Conservation (phyloP, 92 coral and sea anemone genomes). For the Porites rus region DNA sequence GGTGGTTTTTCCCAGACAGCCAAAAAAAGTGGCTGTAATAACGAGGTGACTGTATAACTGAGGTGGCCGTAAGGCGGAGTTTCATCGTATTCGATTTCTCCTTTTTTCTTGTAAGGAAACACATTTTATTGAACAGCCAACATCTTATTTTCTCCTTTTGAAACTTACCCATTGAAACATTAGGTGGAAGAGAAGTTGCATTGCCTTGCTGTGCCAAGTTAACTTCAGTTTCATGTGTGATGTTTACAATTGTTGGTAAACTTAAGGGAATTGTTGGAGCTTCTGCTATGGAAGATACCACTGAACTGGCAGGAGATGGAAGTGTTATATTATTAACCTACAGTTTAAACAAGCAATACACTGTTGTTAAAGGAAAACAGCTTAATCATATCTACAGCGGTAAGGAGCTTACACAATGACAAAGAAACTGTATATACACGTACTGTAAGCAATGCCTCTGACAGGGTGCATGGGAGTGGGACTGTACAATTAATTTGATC, state of each 20-base stretch:
- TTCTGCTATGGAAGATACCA: not conserved
- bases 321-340: not conserved
- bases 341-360: not conserved
- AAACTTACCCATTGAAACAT: not conserved
- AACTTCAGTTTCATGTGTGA: slow-evolving; percentile 45
- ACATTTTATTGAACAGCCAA: not conserved
- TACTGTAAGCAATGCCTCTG: too few relatives aligned
- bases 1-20: too few relatives aligned
- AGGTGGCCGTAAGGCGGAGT: too few relatives aligned
- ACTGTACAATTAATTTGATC: too few relatives aligned
- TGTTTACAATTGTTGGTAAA: slow-evolving; percentile 63
- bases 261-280: not conserved
- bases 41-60: too few relatives aligned
- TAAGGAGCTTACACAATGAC: not conserved
- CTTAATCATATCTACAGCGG: not conserved
- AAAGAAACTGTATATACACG: too few relatives aligned
- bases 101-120: too few relatives aligned
- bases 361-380: not conserved
- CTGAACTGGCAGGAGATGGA: slow-evolving; percentile 24
- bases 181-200: slow-evolving; percentile 8
- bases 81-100: too few relatives aligned
- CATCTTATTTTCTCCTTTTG: not conserved
- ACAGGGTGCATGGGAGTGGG: too few relatives aligned
- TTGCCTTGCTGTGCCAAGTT: slow-evolving; percentile 45
- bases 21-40: too few relatives aligned